Percentiles rank a stretch among this genome's conserved stretches.
Evolutionary conservation across 2,113 vertebrate species (phyloP).

Genomic region (Hipposideros armiger): DNA sequence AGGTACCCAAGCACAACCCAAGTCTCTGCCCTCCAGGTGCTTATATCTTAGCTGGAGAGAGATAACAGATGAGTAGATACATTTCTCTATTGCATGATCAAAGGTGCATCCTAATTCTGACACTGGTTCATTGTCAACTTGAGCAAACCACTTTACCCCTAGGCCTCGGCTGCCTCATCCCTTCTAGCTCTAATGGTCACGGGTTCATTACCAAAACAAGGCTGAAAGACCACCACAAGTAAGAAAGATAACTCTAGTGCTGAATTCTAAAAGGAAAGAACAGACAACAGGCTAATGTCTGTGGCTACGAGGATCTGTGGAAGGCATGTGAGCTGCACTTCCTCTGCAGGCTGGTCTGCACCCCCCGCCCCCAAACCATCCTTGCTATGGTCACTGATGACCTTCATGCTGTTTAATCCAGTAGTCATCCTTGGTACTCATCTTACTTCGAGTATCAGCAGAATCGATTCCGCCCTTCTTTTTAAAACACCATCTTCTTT

Average conservation of each 20-base stretch:
- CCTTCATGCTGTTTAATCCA: neutral
- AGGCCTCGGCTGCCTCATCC: neutral
- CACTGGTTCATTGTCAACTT: neutral
- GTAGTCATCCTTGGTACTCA: neutral
- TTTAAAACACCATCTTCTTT: conserved; percentile 19
- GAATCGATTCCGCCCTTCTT: neutral
- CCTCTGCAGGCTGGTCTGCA: neutral
- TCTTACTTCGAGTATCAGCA: neutral
- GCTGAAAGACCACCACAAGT: neutral
- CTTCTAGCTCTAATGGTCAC: neutral
- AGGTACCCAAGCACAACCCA: neutral
- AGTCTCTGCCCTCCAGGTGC: neutral
- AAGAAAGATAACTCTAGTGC: neutral
- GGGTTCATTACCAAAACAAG: neutral
- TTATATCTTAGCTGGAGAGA: neutral
- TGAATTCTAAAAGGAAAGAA: conserved; percentile 5
- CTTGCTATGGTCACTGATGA: neutral
- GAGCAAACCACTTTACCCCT: neutral
- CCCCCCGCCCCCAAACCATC: neutral
- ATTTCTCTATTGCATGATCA: neutral
- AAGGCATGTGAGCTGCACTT: neutral
- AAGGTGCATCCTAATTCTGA: neutral
- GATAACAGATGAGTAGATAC: neutral
- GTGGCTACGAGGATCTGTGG: neutral
- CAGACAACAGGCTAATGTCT: neutral